Evolutionary conservation across 2,113 vertebrate genomes (phyloP), one percentile per base, ranked within the genome.

Genomic region (Haliaeetus leucogaster): DNA sequence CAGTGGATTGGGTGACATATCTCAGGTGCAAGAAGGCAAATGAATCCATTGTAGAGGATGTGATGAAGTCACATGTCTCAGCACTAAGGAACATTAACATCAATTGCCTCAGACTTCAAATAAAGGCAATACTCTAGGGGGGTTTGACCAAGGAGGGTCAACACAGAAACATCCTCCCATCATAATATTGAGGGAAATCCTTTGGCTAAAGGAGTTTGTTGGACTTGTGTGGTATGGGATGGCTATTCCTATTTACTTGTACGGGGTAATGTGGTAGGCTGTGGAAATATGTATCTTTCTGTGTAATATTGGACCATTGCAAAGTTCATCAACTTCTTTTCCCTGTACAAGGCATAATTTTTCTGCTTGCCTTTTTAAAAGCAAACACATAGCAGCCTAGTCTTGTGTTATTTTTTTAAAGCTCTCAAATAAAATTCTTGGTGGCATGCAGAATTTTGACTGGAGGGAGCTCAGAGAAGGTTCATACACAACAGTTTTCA

Each of bases 191-290:
- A 7, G 23, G 25, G 9, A 92, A 61, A 38, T 70, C 14, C 30
- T 86, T 95, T 89, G 40, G 11, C 71, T 76, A n/a, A 65, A 86
- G 67, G 38, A 67, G 22, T n/a, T 38, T 6, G 6, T 53, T 80
- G 50, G 40, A 17, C 16, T 25, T 77, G 30, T 27, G 26, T 9
- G n/a, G 10, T 32, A 6, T n/a, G 36, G 50, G 18, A 16, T 61
- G 34, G 34, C 34, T 68, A 21, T 6, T 61, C 12, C 7, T 43
- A 1, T 42, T 61, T 55, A 23, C 20, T 30, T 56, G 16, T 27
- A 3, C 9, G 34, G 18, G 17, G 8, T 42, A 74, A 36, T 0
- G 0, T 16, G 38, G 6, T 47, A 42, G 23, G 22, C 65, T 82
- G 50, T 43, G 25, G 48, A 42, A 70, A 29, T 65, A 38, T 3